These are phyloP conservation scores for Nebria brevicollis DNA, from an alignment of 2,888 invertebrate species.

Conservation along the genomic window DNA sequence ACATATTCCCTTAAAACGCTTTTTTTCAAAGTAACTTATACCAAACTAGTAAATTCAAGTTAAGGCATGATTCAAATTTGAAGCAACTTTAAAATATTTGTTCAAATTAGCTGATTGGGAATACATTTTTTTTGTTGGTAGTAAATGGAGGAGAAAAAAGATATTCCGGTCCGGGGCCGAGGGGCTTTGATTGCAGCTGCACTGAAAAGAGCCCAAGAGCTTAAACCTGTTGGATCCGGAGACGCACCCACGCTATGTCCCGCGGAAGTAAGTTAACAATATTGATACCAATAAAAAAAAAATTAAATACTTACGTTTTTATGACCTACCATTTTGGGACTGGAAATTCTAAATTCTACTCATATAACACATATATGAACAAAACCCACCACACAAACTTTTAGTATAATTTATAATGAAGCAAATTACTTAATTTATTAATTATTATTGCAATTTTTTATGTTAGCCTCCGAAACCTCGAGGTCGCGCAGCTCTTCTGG, in stretches of 20 bases:
- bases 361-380: no score
- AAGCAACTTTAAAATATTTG: no score
- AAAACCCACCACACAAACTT: no score
- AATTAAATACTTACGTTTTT: no score
- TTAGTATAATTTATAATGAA: not conserved
- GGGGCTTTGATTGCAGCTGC: constrained; percentile 41
- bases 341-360: no score
- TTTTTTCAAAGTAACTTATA: no score
- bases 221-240: constrained; percentile 10
- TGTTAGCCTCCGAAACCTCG: constrained; percentile 54
- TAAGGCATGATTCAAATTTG: no score
- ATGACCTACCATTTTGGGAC: no score
- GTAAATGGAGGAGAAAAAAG: constrained; percentile 9
- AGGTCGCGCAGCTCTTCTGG: constrained; percentile 58
- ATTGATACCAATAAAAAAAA: no score
- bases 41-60: no score
- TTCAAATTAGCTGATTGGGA: not conserved
- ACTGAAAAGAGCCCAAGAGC: constrained; percentile 27
- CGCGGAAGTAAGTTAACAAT: constrained; percentile 17
- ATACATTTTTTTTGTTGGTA: not conserved
- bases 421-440: not conserved
- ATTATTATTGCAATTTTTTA: not conserved
- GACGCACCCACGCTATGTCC: not conserved
- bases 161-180: constrained; percentile 12
- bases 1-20: no score